Evolutionary conservation across 2,113 vertebrate species (phyloP).

Genomic region (Dasypus novemcinctus): DNA sequence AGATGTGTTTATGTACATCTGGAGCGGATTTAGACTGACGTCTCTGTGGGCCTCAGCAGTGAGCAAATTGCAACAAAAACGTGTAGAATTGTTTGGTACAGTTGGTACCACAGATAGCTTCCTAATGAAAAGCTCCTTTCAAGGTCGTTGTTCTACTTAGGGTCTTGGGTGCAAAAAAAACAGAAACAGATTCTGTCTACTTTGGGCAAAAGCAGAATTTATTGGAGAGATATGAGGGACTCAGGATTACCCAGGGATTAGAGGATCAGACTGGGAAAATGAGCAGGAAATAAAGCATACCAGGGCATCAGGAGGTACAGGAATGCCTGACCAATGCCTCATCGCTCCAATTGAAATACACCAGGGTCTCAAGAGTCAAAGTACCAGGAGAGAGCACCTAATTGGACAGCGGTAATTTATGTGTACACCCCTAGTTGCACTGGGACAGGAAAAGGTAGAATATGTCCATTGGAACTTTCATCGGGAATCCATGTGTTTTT

Average conservation of each 20-base stretch:
- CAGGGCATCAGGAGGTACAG: too few species aligned
- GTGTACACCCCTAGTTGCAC: accelerated
- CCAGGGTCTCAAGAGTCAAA: background rate
- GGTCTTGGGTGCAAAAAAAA: background rate
- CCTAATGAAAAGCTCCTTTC: conserved; percentile 15
- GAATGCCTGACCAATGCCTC: background rate
- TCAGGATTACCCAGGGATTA: background rate
- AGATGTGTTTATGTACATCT: conserved; percentile 71
- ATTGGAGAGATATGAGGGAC: background rate
- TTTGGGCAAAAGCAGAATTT: background rate
- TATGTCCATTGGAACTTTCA: background rate
- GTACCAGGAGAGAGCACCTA: background rate
- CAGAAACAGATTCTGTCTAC: background rate
- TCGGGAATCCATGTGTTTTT: background rate
- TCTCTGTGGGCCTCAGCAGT: background rate
- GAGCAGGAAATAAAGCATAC: background rate
- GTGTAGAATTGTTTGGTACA: background rate
- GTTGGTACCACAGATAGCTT: background rate
- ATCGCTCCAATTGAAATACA: background rate
- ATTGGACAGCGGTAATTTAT: background rate
- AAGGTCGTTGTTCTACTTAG: background rate
- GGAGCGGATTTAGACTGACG: conserved; percentile 46
- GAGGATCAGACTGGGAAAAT: background rate
- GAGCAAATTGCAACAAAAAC: conserved; percentile 48
- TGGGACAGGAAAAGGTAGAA: background rate